phyloP scores from a whole-genome alignment of 2,797 vertebrate species.

The Tympanoctomys barrerae region DNA sequence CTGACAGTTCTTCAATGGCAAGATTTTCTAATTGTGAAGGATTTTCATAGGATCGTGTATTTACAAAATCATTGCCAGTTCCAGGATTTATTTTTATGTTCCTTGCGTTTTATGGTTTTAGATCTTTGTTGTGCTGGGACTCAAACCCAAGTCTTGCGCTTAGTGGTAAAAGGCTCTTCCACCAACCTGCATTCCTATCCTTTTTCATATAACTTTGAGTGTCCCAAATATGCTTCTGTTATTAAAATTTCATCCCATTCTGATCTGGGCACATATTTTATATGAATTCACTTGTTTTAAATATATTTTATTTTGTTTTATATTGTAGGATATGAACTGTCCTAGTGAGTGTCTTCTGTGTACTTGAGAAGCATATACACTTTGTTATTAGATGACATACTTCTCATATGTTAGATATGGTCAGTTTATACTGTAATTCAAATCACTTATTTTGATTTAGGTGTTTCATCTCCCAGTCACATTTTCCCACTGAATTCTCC shows the following conservation, averaged over 20 bases:
- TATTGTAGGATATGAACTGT: not conserved
- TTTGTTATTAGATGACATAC: not conserved
- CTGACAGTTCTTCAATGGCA: slow-evolving; percentile 52
- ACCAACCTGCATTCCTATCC: not conserved
- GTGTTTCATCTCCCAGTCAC: not conserved
- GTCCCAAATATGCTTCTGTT: not conserved
- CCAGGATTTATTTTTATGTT: not conserved
- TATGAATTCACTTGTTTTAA: slow-evolving; percentile 8
- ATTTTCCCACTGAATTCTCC: not conserved
- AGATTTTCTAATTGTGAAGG: slow-evolving; percentile 23
- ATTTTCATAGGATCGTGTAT: slow-evolving; percentile 6
- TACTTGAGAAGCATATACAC: not conserved
- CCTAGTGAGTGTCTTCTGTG: not conserved
- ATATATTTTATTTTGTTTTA: slow-evolving; percentile 15
- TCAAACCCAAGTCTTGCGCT: not conserved
- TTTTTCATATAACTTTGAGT: not conserved
- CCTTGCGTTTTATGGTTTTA: not conserved
- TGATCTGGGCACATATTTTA: not conserved
- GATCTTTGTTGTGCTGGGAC: not conserved
- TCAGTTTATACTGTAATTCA: not conserved
- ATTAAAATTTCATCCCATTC: not conserved
- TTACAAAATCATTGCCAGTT: not conserved
- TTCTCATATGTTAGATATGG: not conserved
- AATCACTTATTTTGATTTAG: not conserved
- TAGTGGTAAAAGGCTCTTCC: not conserved